Percentiles rank a stretch among this genome's conserved stretches.
Evolutionary conservation across 2,888 invertebrate species (phyloP).

Genomic region (Hanleya hanleyi): DNA sequence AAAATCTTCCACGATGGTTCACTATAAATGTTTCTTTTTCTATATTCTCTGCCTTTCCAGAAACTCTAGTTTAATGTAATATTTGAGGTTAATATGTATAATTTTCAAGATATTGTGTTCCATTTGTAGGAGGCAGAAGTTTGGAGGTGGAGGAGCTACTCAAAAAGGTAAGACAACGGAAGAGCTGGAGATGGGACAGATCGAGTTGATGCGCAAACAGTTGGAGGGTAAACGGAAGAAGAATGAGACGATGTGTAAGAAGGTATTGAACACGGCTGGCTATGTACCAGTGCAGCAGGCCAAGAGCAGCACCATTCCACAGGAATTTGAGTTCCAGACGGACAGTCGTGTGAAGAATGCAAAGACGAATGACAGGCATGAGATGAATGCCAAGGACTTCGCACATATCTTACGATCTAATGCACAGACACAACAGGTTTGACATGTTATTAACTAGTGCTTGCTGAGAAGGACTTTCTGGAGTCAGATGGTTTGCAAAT

Average conservation of each 20-base stretch:
- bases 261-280: conserved; percentile 39
- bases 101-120: too few species aligned
- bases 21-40: too few species aligned
- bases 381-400: conserved; percentile 48
- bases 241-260: conserved; percentile 56
- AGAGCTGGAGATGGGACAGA: conserved; percentile 64
- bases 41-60: too few species aligned
- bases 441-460: not conserved
- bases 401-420: conserved; percentile 41
- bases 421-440: conserved; percentile 1
- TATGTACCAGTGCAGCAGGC: conserved; percentile 28
- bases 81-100: too few species aligned
- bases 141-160: too few species aligned
- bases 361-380: conserved; percentile 27
- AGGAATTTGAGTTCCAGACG: conserved; percentile 63
- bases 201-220: conserved; percentile 53
- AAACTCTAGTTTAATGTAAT: too few species aligned
- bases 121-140: too few species aligned
- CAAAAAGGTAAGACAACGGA: conserved; percentile 66
- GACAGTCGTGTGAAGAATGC: conserved; percentile 60
- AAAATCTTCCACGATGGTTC: too few species aligned
- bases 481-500: too few species aligned
- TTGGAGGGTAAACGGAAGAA: conserved; percentile 52
- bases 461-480: too few species aligned
- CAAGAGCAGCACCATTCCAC: conserved; percentile 44